A percentile compares a stretch with the other conserved stretches of the same genome.
Conservation (phyloP, 2,797 vertebrate species). For the Paedocypris micromegethes region DNA sequence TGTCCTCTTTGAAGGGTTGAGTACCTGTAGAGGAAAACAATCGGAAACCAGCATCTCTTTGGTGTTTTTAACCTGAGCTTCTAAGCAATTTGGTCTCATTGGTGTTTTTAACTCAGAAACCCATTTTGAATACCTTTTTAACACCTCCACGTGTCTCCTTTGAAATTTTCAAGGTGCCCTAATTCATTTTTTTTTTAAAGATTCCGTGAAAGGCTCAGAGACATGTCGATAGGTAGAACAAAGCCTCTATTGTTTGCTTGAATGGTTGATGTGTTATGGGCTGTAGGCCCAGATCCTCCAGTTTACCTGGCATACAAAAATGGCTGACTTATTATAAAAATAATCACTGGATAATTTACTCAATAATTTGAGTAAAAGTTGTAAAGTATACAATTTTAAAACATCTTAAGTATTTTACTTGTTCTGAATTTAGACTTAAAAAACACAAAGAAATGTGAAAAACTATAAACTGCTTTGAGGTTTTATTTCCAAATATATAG, state of each 20-base stretch:
- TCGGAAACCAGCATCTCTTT: slow-evolving; percentile 13
- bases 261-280: slow-evolving; percentile 73
- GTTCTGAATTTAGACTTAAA: too few species aligned
- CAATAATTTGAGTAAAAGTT: too few species aligned
- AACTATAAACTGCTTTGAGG: too few species aligned
- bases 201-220: slow-evolving; percentile 49
- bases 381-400: too few species aligned
- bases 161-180: slow-evolving; percentile 40
- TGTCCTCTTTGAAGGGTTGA: slow-evolving; percentile 26
- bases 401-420: too few species aligned
- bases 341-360: slow-evolving; percentile 34
- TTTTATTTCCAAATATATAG: too few species aligned
- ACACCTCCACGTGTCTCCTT: slow-evolving; percentile 41
- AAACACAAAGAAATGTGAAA: too few species aligned
- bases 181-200: slow-evolving; percentile 16
- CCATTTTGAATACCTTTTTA: slow-evolving; percentile 46
- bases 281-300: slow-evolving; percentile 68
- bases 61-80: not conserved
- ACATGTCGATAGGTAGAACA: slow-evolving; percentile 77
- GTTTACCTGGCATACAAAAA: slow-evolving; percentile 74
- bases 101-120: slow-evolving; percentile 3
- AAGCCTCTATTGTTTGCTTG: slow-evolving; percentile 77
- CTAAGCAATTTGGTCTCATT: slow-evolving; percentile 44
- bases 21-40: slow-evolving; percentile 34
- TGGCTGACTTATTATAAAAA: slow-evolving; percentile 71